Base-by-base conservation (phyloP, 1,140 invertebrate genomes). In the Trichomalopsis sarcophagae region DNA sequence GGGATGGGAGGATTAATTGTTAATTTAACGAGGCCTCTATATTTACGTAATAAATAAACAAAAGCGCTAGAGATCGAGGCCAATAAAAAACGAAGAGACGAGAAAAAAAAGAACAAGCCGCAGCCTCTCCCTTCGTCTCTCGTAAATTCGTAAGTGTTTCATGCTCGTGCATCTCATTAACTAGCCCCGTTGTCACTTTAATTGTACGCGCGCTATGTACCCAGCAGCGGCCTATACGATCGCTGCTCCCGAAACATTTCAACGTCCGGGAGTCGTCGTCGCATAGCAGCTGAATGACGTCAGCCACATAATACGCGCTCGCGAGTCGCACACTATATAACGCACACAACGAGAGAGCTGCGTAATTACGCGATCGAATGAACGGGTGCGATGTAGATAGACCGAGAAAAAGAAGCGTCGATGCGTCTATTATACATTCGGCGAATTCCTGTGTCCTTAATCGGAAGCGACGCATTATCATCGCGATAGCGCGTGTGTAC, bases 151-250 rank as follows among this genome's bases (percentile, higher is more conserved):
- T 71, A 71, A 81, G 79, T 71, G 79, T 66, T 81, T 81, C 79
- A 71, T 81, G 79, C 62, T 33, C 33, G 79, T 66, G 79, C 79
- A 81, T 81, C 79, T 81, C 79, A 81, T 81, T 66, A 81, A 62
- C 55, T 62, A 7, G 55, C 55, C 17, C 50, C 17, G 55, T 62
- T 62, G 55, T 62, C 55, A 62, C 55, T 62, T 62, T 62, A 62
- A 62, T 62, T n/a, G 55, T 62, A 21, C 21, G 17, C 21, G 14
- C 13, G 0, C 2, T 71, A 71, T 33, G 33, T 71, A 71, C 27
- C 11, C 27, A 10, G 11, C 27, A 2, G 30, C 33, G 1, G 69
- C 23, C 2, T 55, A 55, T 21, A 78, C 76, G 11, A 21, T 50
- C 50, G 21, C 76, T 62, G 55, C 55, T 62, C 55, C 47, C 47